These are phyloP conservation scores for Lates japonicus DNA, from an alignment of 2,797 vertebrate species.

Conservation along the genomic window DNA sequence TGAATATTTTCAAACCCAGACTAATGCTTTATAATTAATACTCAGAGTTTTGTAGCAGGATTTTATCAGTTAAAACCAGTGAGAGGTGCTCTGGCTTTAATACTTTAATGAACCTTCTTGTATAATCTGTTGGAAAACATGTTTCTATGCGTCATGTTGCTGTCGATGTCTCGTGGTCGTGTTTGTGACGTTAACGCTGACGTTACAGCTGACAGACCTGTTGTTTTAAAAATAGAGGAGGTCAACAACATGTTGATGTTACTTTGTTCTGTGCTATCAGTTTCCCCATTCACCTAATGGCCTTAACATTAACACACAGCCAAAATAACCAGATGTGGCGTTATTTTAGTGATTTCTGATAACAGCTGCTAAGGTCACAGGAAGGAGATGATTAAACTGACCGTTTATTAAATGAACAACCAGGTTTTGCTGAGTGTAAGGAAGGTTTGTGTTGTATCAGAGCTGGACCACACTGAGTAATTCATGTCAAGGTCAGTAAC, in stretches of 20 bases:
- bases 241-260: not conserved
- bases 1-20: not conserved
- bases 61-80: not conserved
- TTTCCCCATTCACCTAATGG: not conserved
- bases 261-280: conserved; percentile 46
- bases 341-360: conserved; percentile 31
- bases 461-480: not conserved
- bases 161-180: not conserved
- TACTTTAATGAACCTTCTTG: not conserved
- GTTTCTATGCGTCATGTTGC: too few relatives aligned
- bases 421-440: not conserved
- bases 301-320: conserved; percentile 31
- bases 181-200: not conserved
- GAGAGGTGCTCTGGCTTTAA: too few relatives aligned
- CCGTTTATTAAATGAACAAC: not conserved
- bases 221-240: not conserved
- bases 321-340: conserved; percentile 50
- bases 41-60: not conserved
- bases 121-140: not conserved
- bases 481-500: conserved; percentile 12
- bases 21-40: not conserved
- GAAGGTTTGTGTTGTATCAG: not conserved
- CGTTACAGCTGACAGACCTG: not conserved
- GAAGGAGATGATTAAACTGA: conserved; percentile 16
- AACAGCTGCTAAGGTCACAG: conserved; percentile 34